Evolutionary conservation across 2,113 vertebrate genomes (phyloP), one percentile per base, ranked within the genome.

Genomic region (Sterna hirundo): DNA sequence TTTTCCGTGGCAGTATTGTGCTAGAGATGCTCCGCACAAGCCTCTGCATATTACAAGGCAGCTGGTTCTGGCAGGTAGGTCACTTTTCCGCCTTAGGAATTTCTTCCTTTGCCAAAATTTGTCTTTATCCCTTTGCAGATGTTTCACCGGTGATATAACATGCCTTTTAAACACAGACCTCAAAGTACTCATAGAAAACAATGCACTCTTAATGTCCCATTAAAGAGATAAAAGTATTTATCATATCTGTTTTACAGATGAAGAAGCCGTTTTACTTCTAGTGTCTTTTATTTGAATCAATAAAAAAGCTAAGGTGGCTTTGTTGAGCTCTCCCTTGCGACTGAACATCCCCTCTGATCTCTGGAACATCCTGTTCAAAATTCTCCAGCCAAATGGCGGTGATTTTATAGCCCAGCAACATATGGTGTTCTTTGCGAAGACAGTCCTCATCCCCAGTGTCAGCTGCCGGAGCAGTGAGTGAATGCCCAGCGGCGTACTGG

Each of bases 11-110:
- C 11, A 99, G 98, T 96, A 93, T 99, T n/a, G 93, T 98, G 22
- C 96, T 99, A 78, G 99, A 99, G 95, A 98, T 99, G 91, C 96
- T 99, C 81, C 97, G 98, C 79, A 98, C 98, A 66, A 98, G 98
- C 54, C 97, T 99, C 44, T 98, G 98, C 16, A 71, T 99, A 64
- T 96, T 99, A 81, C 99, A 99, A 84, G 99, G 99, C 30, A 99
- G 97, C 97, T 99, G 99, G 99, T 99, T 99, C 97, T 99, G 99
- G 99, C 99, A 99, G 99, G 99, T 99, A 93, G 80, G 98, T 96
- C 18, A 44, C 36, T 72, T 15, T 52, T 74, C 90, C 83, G 49
- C 60, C 62, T 60, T 74, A 42, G 49, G 5, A 40, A 46, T 64
- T 36, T 54, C 46, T 58, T 93, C 16, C 40, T 90, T 25, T 77